Base-by-base conservation (phyloP, 1,140 invertebrate species). In the Nixonia krombeini region DNA sequence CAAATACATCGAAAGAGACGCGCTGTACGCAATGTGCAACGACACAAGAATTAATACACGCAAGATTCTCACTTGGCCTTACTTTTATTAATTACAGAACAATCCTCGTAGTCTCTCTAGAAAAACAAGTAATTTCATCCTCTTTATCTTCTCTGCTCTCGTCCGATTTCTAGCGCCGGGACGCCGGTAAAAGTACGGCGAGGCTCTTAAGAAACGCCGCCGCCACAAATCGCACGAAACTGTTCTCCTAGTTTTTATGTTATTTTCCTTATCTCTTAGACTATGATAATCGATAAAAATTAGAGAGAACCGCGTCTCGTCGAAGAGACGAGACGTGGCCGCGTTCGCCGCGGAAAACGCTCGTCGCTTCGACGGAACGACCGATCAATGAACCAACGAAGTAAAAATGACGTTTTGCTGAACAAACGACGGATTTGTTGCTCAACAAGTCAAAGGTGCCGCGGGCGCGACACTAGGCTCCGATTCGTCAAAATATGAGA, bases 21-120 rank as follows among this genome's bases (percentile, higher is more conserved):
- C 58, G 65, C 61, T 69, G 68, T 72, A 71, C 58, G 55, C 69
- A 72, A 53, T 71, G 68, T 71, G 73, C 71, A 71, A 73, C 64
- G 52, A 65, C 67, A 62, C 47, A 58, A 64, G 58, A 70, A 72
- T 72, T 67, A 72, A 72, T 69, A 75, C 68, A 72, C 66, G 59
- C 66, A 71, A 64, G 52, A 72, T 71, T 63, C 64, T 65, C 59
- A 69, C 65, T 71, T 69, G 68, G 67, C 58, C 65, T 73, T 73
- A 68, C 65, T 62, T 64, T 53, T 56, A 70, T 62, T 66, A 62
- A 66, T 68, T 68, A 62, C 65, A 68, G 57, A 68, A 68, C 65
- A 68, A 57, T 68, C 57, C 51, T 62, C 57, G 64, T 57, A 62
- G 57, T 68, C 46, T 67, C 64, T 56, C 64, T 61, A 56, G 50